phyloP scores from a whole-genome alignment of 2,888 invertebrate species.

The Drosophila macrospina region DNA sequence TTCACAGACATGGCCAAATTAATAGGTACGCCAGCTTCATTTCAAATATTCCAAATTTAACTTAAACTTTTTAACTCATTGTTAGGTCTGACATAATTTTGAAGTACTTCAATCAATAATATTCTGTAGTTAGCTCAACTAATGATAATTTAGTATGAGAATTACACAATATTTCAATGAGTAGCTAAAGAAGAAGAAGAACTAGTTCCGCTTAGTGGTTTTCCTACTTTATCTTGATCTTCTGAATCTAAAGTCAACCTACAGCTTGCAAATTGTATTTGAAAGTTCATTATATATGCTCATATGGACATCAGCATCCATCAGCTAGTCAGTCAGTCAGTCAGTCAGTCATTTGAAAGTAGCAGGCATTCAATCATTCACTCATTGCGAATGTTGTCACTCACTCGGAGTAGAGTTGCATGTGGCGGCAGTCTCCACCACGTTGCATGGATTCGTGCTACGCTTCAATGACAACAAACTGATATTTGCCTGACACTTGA shows the following conservation, averaged over 20 bases:
- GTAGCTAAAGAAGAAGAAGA: too few relatives aligned
- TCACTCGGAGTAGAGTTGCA: slow-evolving; percentile 58
- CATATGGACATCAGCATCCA: slow-evolving; percentile 4
- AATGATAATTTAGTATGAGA: too few relatives aligned
- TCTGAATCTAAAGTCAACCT: not conserved
- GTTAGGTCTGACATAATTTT: too few relatives aligned
- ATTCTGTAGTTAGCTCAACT: too few relatives aligned
- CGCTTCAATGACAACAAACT: slow-evolving; percentile 78
- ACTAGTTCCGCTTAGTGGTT: too few relatives aligned
- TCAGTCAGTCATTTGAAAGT: slow-evolving; percentile 34
- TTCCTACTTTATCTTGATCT: too few relatives aligned
- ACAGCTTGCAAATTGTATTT: not conserved
- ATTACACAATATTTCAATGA: too few relatives aligned
- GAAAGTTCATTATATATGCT: not conserved
- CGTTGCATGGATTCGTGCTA: slow-evolving; percentile 61
- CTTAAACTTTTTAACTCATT: too few relatives aligned
- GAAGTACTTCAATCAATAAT: too few relatives aligned
- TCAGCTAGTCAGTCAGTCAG: slow-evolving; percentile 24
- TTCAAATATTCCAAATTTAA: too few relatives aligned
- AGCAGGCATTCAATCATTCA: slow-evolving; percentile 65
- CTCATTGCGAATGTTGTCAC: slow-evolving; percentile 70
- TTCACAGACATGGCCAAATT: too few relatives aligned
- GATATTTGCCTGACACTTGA: slow-evolving; percentile 83
- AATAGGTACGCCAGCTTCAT: too few relatives aligned
- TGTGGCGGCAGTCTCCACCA: slow-evolving; percentile 46